Evolutionary conservation across 2,888 invertebrate species (phyloP).

Genomic region (Tipula unca): DNA sequence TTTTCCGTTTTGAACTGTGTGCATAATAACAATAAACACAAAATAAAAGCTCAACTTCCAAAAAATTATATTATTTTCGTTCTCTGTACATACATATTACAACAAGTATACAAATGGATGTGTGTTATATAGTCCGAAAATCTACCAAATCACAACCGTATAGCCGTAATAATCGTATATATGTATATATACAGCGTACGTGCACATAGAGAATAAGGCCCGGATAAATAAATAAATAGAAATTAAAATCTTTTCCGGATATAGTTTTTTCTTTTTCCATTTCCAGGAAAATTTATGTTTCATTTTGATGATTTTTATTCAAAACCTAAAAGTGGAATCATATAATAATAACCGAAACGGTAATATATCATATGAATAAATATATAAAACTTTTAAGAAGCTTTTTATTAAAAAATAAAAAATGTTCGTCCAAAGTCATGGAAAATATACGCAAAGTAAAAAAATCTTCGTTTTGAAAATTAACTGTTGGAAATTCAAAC

Average conservation of each 20-base stretch:
- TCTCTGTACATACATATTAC: background rate
- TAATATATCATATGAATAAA: no score
- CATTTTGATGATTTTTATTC: background rate
- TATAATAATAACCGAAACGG: background rate
- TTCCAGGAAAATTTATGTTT: background rate
- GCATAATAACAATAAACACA: background rate
- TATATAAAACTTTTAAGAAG: background rate
- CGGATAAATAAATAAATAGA: background rate
- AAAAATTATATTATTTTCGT: background rate
- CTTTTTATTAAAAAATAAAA: background rate
- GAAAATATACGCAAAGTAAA: background rate
- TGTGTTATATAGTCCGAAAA: background rate
- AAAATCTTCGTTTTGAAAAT: background rate
- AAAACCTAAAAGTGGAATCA: background rate
- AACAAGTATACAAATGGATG: background rate
- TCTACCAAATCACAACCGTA: background rate
- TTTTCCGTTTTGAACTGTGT: background rate
- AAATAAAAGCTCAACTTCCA: background rate
- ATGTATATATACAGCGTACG: no score
- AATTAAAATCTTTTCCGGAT: constrained; percentile 3
- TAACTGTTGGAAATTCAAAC: background rate
- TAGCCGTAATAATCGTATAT: background rate
- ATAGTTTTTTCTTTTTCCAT: background rate
- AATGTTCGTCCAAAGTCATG: background rate
- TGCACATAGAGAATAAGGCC: background rate